Base-by-base conservation (phyloP, 2,113 vertebrate species). In the Lathamus discolor region DNA sequence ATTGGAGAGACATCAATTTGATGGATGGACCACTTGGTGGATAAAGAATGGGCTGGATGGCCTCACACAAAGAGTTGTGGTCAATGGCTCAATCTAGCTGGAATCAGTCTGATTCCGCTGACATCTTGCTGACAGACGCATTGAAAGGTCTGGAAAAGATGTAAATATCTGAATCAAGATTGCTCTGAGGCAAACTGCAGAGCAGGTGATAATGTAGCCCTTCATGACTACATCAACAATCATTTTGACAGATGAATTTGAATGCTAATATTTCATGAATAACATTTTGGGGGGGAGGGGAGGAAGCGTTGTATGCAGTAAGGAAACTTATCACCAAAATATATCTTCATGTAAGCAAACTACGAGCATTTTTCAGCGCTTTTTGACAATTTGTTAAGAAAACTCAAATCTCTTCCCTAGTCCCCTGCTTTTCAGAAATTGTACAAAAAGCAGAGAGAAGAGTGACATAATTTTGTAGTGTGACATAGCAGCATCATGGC, bases 161-260 rank as follows among this genome's bases (percentile, higher is more conserved):
- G 81, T 95, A 98, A 97, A 98, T 96, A 91, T 81, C 62, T 94
- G 82, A 86, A 91, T 97, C 52, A 82, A 94, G 94, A 96, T 92
- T 94, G 95, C 94, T 96, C 80, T 92, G 83, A 96, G 97, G 91
- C 92, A 97, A 87, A 95, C 83, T 80, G 97, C 76, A 86, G 82
- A 94, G 91, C 88, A 95, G 86, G 94, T 93, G 92, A 97, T 94
- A 96, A 96, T 83, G 86, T 44, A 93, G 77, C 44, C 96, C 62
- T 95, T 86, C 94, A 80, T 49, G 81, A 88, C 94, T 76, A 78
- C 83, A 96, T 94, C 83, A 92, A 28, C 83, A 91, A 73, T 97
- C 67, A 10, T 97, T 97, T 81, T 97, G 96, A 97, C 86, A 97
- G 91, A 94, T 86, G 95, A 93, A 88, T 95, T 91, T 86, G 94